Conservation (phyloP, 2,888 invertebrate genomes). For the Leptopterna dolabrata region DNA sequence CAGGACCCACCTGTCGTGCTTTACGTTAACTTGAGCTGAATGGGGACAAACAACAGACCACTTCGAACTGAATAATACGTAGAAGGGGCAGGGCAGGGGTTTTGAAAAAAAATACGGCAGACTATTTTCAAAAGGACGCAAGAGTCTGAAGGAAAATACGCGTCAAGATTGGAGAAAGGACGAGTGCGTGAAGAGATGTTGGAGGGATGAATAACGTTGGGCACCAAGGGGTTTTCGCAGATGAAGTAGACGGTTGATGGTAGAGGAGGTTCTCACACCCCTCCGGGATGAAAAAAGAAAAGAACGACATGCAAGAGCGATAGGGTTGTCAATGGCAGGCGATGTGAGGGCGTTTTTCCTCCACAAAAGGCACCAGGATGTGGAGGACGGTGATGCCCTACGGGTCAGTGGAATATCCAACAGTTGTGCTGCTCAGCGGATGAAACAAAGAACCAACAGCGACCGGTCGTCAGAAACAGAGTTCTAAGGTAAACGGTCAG, state of each 20-base stretch:
- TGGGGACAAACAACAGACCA: not conserved
- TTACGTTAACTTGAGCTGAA: not conserved
- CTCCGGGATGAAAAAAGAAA: conserved; percentile 32
- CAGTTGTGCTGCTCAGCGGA: conserved; percentile 6
- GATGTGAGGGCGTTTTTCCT: not conserved
- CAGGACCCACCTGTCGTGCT: no score
- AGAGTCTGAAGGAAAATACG: not conserved
- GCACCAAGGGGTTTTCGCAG: not conserved
- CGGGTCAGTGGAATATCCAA: not conserved
- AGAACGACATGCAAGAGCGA: conserved; percentile 48
- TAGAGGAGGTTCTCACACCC: not conserved
- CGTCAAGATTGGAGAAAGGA: not conserved
- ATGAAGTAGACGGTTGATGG: not conserved
- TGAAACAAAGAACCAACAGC: conserved; percentile 5
- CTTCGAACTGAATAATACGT: not conserved
- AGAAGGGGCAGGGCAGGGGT: not conserved
- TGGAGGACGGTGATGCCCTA: not conserved
- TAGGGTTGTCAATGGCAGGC: conserved; percentile 52
- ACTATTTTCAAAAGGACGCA: not conserved
- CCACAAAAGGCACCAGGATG: conserved; percentile 1
- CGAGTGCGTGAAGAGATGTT: not conserved
- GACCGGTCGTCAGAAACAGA: not conserved
- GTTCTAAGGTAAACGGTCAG: not conserved
- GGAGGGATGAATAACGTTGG: not conserved
- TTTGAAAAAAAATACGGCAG: not conserved